These are phyloP conservation scores for Myoxocephalus aenaeus DNA, from an alignment of 2,797 vertebrate species.

Conservation along the genomic window DNA sequence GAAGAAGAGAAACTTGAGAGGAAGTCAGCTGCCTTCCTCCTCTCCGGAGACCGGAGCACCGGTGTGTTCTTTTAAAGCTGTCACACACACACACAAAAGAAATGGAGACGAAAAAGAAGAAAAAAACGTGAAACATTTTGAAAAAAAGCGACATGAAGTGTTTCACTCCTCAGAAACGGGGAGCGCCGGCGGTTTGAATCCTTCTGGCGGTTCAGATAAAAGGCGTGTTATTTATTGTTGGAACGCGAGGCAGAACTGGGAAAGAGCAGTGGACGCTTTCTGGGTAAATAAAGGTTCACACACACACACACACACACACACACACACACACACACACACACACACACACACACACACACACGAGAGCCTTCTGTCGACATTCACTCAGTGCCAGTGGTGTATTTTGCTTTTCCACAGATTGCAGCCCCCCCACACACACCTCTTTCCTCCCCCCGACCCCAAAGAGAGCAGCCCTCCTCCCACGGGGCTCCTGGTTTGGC, in stretches of 20 bases:
- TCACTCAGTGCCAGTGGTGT: slow-evolving; percentile 62
- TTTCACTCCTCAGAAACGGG: slow-evolving; percentile 5
- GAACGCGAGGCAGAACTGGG: slow-evolving; percentile 28
- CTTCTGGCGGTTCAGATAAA: slow-evolving; percentile 22
- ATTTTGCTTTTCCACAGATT: slow-evolving; percentile 66
- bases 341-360: slow-evolving; percentile 35
- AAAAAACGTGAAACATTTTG: not conserved
- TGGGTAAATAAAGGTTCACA: slow-evolving; percentile 24
- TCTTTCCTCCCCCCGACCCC: slow-evolving; percentile 1
- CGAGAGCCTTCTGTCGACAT: slow-evolving; percentile 62
- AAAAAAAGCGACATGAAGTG: slow-evolving; percentile 23
- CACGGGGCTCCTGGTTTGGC: slow-evolving; percentile 65
- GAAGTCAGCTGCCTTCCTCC: slow-evolving; percentile 17
- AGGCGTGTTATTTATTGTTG: slow-evolving; percentile 5
- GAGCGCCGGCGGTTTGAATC: not conserved
- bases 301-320: slow-evolving; percentile 21
- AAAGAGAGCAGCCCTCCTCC: slow-evolving; percentile 69
- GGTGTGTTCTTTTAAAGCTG: slow-evolving; percentile 33
- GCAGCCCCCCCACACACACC: slow-evolving; percentile 20
- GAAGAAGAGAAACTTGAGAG: slow-evolving; percentile 2
- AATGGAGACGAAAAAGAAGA: too few relatives aligned
- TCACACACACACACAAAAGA: not conserved
- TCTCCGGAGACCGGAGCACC: slow-evolving; percentile 21
- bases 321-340: slow-evolving; percentile 42
- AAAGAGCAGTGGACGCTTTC: slow-evolving; percentile 24